Percentiles rank a stretch among this genome's conserved stretches.
Conservation (phyloP, 2,113 vertebrate species). For the Calonectris borealis region DNA sequence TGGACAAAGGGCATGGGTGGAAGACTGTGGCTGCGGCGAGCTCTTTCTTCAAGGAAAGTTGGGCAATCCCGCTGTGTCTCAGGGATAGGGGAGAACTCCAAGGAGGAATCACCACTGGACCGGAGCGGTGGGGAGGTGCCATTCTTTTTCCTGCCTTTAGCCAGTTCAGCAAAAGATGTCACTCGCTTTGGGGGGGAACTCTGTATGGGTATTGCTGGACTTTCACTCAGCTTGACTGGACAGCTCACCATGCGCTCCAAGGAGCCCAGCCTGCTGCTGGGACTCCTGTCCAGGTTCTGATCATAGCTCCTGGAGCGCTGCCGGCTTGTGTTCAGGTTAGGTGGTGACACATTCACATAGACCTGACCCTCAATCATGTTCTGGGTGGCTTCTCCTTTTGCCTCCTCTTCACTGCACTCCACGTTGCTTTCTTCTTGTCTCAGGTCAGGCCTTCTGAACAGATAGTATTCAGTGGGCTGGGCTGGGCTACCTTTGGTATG, state of each 20-base stretch:
- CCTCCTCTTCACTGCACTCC: slow-evolving; percentile 28
- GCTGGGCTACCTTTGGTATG: slow-evolving; percentile 86
- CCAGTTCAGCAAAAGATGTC: slow-evolving; percentile 94
- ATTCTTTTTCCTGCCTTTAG: slow-evolving; percentile 84
- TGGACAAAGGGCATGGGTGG: slow-evolving; percentile 76
- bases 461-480: slow-evolving; percentile 92
- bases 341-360: slow-evolving; percentile 89
- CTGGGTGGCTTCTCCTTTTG: slow-evolving; percentile 13
- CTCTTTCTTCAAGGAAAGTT: slow-evolving; percentile 56
- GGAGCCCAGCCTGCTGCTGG: slow-evolving; percentile 80
- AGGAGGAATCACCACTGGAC: slow-evolving; percentile 73
- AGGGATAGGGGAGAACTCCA: slow-evolving; percentile 86
- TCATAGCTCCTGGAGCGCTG: slow-evolving; percentile 94
- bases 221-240: slow-evolving; percentile 89
- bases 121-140: slow-evolving; percentile 74
- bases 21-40: slow-evolving; percentile 75
- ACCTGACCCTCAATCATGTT: slow-evolving; percentile 86
- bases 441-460: slow-evolving; percentile 81
- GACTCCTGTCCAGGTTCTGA: slow-evolving; percentile 88
- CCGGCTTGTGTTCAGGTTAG: slow-evolving; percentile 71
- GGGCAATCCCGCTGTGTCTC: slow-evolving; percentile 73
- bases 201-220: slow-evolving; percentile 62
- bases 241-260: slow-evolving; percentile 97
- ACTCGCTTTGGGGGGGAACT: slow-evolving; percentile 80
- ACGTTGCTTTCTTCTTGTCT: slow-evolving; percentile 58